phyloP scores from a whole-genome alignment of 2,888 invertebrate species.

The Cistogaster globosa region DNA sequence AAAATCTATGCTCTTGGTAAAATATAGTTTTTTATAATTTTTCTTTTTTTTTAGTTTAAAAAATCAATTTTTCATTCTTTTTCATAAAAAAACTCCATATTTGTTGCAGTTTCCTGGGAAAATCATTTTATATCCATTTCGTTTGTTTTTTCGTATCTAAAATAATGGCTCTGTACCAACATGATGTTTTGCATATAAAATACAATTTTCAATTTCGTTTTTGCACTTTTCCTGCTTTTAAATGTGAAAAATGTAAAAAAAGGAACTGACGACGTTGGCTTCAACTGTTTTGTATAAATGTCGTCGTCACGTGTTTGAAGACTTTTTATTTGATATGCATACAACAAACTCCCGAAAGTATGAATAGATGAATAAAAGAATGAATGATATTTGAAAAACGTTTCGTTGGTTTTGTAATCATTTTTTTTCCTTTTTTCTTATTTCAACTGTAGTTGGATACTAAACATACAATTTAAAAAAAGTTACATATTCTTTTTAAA shows the following conservation, averaged over 20 bases:
- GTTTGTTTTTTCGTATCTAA: slow-evolving; percentile 15
- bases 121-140: slow-evolving; percentile 52
- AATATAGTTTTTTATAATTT: no score
- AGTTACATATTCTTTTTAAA: no score
- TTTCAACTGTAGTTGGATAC: slow-evolving; percentile 27
- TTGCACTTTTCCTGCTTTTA: slow-evolving; percentile 19
- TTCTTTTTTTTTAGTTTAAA: background rate
- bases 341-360: slow-evolving; percentile 58
- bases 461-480: no score
- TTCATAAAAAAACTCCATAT: slow-evolving; percentile 17
- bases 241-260: slow-evolving; percentile 2
- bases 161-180: slow-evolving; percentile 33
- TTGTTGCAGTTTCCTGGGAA: slow-evolving; percentile 26
- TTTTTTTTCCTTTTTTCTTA: background rate
- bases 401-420: slow-evolving; percentile 58
- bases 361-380: slow-evolving; percentile 52
- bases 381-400: slow-evolving; percentile 65
- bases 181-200: slow-evolving; percentile 65
- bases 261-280: slow-evolving; percentile 42
- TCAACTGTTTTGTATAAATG: slow-evolving; percentile 60
- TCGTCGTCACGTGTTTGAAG: slow-evolving; percentile 63
- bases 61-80: slow-evolving; percentile 58
- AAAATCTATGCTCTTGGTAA: no score
- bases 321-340: slow-evolving; percentile 68
- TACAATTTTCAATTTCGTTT: slow-evolving; percentile 47